Conservation (phyloP, 2,888 invertebrate species). For the Molanna angustata region DNA sequence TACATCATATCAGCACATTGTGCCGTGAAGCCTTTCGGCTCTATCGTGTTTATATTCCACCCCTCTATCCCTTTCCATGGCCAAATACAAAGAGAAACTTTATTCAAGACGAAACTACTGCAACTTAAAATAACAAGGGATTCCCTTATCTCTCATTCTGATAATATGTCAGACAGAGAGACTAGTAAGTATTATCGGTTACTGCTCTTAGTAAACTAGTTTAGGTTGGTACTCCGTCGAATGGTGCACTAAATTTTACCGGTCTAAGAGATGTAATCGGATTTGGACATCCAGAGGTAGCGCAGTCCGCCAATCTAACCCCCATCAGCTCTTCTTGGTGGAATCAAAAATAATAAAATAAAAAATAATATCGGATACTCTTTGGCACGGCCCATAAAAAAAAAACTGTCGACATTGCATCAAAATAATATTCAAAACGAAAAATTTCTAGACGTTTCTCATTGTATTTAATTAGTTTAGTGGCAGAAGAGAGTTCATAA, state of each 20-base stretch:
- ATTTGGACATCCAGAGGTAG: not conserved
- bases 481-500: too few species aligned
- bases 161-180: conserved; percentile 31
- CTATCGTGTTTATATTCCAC: conserved; percentile 4
- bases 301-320: too few species aligned
- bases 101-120: conserved; percentile 28
- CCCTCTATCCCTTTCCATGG: too few species aligned
- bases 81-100: conserved; percentile 24
- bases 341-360: too few species aligned
- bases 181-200: conserved; percentile 30
- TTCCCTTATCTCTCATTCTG: conserved; percentile 29
- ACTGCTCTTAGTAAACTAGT: conserved; percentile 31
- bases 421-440: too few species aligned
- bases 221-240: conserved; percentile 16
- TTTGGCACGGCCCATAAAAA: too few species aligned
- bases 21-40: conserved; percentile 10
- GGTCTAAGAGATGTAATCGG: not conserved
- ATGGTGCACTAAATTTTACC: not conserved
- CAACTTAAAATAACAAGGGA: conserved; percentile 31
- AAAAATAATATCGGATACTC: too few species aligned
- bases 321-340: too few species aligned
- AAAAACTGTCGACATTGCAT: too few species aligned
- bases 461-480: too few species aligned
- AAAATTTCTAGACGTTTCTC: too few species aligned
- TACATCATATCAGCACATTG: conserved; percentile 16